A percentile compares a stretch with the other conserved stretches of the same genome.
phyloP scores from a whole-genome alignment of 92 coral and sea anemone species.

The Montipora capitata region DNA sequence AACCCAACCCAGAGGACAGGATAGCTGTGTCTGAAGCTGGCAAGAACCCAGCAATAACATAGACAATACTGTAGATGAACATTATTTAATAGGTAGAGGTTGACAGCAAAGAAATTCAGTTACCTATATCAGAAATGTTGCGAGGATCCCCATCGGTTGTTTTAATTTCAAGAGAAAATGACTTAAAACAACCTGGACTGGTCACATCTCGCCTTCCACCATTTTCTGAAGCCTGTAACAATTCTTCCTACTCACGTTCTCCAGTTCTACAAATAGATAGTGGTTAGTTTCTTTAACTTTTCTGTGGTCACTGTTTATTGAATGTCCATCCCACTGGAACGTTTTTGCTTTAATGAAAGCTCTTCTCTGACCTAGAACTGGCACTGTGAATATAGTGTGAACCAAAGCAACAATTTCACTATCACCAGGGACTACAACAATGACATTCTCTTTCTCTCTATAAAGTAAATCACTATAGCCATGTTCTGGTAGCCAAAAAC shows the following conservation, averaged over 20 bases:
- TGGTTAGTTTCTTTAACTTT: slow-evolving; percentile 40
- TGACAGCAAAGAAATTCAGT: background rate
- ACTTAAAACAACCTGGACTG: slow-evolving; percentile 49
- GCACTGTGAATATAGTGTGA: slow-evolving; percentile 40
- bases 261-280: slow-evolving; percentile 19
- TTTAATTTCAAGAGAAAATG: slow-evolving; percentile 36
- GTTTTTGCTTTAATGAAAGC: slow-evolving; percentile 13
- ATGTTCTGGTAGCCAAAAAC: slow-evolving; percentile 76
- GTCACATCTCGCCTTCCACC: slow-evolving; percentile 29
- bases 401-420: slow-evolving; percentile 49
- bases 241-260: slow-evolving; percentile 55
- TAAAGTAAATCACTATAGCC: slow-evolving; percentile 74
- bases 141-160: slow-evolving; percentile 70
- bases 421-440: slow-evolving; percentile 37
- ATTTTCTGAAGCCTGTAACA: slow-evolving; percentile 20
- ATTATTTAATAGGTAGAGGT: background rate
- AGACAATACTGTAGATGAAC: background rate
- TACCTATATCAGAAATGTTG: slow-evolving; percentile 67
- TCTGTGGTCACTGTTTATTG: slow-evolving; percentile 37
- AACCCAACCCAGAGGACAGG: background rate
- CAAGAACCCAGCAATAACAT: background rate
- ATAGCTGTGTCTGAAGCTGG: background rate
- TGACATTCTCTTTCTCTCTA: slow-evolving; percentile 51
- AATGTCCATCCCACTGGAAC: slow-evolving; percentile 51
- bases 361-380: slow-evolving; percentile 56